Conservation (phyloP, 30 jellyfish, hydroid and myxozoan species). For the Sanderia malayensis region DNA sequence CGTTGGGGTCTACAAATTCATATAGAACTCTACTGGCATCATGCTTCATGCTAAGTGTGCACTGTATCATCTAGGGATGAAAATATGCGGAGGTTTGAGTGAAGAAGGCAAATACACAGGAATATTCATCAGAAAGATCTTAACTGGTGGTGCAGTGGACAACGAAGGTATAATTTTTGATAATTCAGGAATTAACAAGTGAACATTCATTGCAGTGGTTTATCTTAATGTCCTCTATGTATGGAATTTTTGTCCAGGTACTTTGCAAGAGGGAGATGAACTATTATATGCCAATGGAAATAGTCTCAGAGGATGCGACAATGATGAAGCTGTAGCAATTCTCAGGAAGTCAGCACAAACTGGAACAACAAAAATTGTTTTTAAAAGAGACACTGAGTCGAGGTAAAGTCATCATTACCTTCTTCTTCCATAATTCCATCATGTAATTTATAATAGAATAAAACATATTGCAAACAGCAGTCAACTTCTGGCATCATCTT, state of each 20-base stretch:
- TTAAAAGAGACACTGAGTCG: constrained; percentile 41
- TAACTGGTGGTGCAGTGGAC: constrained; percentile 79
- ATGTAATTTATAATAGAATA: no score
- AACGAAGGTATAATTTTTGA: constrained; percentile 53
- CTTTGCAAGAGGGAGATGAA: constrained; percentile 67
- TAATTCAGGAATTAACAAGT: no score
- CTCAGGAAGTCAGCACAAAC: constrained; percentile 69
- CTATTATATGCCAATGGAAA: constrained; percentile 66
- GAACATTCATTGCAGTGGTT: not conserved
- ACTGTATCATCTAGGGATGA: no score
- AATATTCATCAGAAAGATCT: constrained; percentile 68
- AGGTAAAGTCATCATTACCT: constrained; percentile 30
- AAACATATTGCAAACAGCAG: no score
- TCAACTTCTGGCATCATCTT: not conserved
- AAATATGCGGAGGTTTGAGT: constrained; percentile 77
- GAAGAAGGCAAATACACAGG: constrained; percentile 66
- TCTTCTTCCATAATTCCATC: no score
- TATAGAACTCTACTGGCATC: no score
- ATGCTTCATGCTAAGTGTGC: no score
- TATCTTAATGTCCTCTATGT: not conserved
- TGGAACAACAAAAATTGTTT: constrained; percentile 48
- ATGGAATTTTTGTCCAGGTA: constrained; percentile 30
- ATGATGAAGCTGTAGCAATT: constrained; percentile 64
- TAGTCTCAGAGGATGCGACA: constrained; percentile 23
- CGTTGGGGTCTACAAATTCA: no score